These are phyloP conservation scores for Phortica magna DNA, from an alignment of 2,888 invertebrate genomes.

Conservation along the genomic window DNA sequence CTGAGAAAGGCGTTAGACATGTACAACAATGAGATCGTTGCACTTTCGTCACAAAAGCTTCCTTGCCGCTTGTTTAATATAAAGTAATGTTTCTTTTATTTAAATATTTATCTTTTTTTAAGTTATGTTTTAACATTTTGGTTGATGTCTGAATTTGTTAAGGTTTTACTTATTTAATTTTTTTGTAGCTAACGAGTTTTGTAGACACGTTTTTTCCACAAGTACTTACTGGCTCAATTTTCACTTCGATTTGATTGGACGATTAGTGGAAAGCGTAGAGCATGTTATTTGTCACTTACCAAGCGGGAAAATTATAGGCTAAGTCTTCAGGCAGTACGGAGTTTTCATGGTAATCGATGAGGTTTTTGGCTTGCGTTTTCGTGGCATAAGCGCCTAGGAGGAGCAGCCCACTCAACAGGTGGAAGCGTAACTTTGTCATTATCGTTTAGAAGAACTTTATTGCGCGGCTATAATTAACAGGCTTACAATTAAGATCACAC, in stretches of 20 bases:
- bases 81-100: background rate
- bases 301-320: conserved; percentile 54
- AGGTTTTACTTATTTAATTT: no score
- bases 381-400: background rate
- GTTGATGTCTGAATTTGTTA: background rate
- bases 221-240: no score
- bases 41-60: no score
- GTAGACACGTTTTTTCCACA: background rate
- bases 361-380: conserved; percentile 44
- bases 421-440: conserved; percentile 7
- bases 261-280: no score
- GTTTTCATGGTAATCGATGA: conserved; percentile 48
- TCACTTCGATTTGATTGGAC: background rate
- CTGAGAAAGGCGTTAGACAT: no score
- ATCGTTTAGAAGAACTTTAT: conserved; percentile 1
- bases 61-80: no score
- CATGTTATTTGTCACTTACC: conserved; percentile 65
- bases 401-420: conserved; percentile 16
- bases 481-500: background rate
- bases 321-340: conserved; percentile 47
- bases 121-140: background rate
- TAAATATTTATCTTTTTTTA: background rate
- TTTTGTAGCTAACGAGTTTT: no score
- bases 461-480: background rate
- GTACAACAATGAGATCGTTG: no score